These are phyloP conservation scores for Solenopsis invicta DNA, from an alignment of 1,140 invertebrate species.

Conservation along the genomic window DNA sequence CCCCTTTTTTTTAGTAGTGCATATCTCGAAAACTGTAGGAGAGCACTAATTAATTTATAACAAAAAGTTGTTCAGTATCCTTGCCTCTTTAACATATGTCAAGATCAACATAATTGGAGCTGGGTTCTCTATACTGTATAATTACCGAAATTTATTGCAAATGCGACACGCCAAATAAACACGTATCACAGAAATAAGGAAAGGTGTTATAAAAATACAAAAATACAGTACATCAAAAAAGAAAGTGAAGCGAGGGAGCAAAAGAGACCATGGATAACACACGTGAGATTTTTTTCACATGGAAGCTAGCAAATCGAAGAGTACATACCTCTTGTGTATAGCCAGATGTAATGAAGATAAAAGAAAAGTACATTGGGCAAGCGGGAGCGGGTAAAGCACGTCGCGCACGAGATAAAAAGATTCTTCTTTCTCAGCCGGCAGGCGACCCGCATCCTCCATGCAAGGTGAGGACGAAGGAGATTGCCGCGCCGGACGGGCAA, in stretches of 20 bases:
- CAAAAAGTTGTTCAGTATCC: no score
- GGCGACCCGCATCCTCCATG: constrained; percentile 52
- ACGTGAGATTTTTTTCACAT: not conserved
- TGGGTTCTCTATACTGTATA: no score
- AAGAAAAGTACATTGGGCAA: constrained; percentile 55
- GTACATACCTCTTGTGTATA: constrained; percentile 23
- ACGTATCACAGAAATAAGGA: not conserved
- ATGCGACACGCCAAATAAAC: not conserved
- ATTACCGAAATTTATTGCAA: not conserved
- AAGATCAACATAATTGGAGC: no score
- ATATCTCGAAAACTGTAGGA: no score
- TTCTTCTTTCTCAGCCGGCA: constrained; percentile 13
- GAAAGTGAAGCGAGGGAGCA: no score
- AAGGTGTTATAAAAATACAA: not conserved
- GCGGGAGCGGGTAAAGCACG: constrained; percentile 36
- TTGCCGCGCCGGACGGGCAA: not conserved
- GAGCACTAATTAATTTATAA: no score
- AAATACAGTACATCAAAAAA: not conserved
- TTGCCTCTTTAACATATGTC: no score
- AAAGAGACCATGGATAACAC: not conserved
- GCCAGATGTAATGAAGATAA: constrained; percentile 35
- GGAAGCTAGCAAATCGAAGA: constrained; percentile 25
- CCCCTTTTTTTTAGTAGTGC: no score
- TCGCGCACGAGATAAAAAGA: constrained; percentile 43
- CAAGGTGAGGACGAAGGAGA: not conserved